Conservation (phyloP, 2,888 invertebrate species). For the Rhyacophila evoluta region DNA sequence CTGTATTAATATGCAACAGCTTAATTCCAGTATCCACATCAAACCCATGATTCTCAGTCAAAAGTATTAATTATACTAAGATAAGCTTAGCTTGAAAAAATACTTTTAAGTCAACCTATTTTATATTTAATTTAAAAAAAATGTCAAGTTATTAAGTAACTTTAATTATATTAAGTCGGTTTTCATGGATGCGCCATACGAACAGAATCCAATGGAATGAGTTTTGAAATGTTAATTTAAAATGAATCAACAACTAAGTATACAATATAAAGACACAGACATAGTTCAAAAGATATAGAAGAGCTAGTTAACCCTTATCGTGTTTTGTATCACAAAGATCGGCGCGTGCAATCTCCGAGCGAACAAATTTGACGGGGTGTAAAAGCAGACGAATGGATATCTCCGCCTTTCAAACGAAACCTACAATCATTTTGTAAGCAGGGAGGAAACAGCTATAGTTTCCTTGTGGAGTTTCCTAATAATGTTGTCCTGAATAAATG, state of each 20-base stretch:
- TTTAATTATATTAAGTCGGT: too few species aligned
- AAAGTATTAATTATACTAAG: too few species aligned
- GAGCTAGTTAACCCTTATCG: neutral
- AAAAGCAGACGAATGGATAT: neutral
- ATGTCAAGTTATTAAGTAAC: too few species aligned
- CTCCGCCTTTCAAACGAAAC: conserved; percentile 8
- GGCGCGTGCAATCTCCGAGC: neutral
- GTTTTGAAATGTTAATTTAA: neutral
- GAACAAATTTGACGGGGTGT: conserved; percentile 22
- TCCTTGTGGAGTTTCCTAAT: neutral
- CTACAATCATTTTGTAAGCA: conserved; percentile 19
- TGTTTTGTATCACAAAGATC: neutral
- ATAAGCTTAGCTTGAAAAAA: too few species aligned
- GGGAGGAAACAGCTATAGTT: conserved; percentile 14
- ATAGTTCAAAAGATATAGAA: neutral
- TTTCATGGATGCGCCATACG: too few species aligned
- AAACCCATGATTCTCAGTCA: too few species aligned
- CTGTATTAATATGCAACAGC: too few species aligned
- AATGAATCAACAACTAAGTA: neutral
- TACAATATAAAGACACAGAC: neutral
- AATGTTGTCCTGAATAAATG: conserved; percentile 10
- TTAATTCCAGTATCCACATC: too few species aligned
- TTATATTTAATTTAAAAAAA: too few species aligned
- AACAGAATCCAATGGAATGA: too few species aligned
- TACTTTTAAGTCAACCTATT: too few species aligned